Percentiles rank a stretch among this genome's conserved stretches.
Evolutionary conservation across 2,888 invertebrate species (phyloP).

Genomic region (Drosophila dives): DNA sequence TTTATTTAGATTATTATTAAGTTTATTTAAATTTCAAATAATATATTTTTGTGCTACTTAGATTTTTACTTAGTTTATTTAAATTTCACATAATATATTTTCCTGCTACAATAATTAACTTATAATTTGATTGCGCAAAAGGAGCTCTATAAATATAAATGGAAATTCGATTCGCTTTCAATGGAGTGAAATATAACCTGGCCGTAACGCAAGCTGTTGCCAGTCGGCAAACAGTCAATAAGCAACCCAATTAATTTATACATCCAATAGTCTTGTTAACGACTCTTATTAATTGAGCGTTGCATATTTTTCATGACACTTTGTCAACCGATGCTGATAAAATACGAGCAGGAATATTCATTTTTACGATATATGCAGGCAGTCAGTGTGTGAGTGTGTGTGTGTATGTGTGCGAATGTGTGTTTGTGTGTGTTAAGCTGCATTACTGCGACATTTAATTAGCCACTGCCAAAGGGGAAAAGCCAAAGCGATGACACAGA

Average conservation of each 20-base stretch:
- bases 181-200: not conserved
- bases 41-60: not conserved
- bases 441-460: constrained; percentile 72
- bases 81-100: not conserved
- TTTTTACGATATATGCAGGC: constrained; percentile 5
- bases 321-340: constrained; percentile 32
- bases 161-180: constrained; percentile 21
- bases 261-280: constrained; percentile 47
- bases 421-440: constrained; percentile 13
- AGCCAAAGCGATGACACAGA: constrained; percentile 63
- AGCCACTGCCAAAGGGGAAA: constrained; percentile 52
- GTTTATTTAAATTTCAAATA: not conserved
- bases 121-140: not conserved
- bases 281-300: constrained; percentile 62
- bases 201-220: constrained; percentile 20
- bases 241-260: constrained; percentile 46
- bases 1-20: not conserved
- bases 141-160: not conserved
- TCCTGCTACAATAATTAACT: not conserved
- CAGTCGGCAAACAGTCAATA: constrained; percentile 24
- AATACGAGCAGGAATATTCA: constrained; percentile 26
- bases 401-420: not conserved
- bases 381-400: not conserved
- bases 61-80: not conserved
- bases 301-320: constrained; percentile 42